A percentile compares a stretch with the other conserved stretches of the same genome.
Evolutionary conservation across 2,797 vertebrate genomes (phyloP).

Genomic region (Clarias laeviceps): DNA sequence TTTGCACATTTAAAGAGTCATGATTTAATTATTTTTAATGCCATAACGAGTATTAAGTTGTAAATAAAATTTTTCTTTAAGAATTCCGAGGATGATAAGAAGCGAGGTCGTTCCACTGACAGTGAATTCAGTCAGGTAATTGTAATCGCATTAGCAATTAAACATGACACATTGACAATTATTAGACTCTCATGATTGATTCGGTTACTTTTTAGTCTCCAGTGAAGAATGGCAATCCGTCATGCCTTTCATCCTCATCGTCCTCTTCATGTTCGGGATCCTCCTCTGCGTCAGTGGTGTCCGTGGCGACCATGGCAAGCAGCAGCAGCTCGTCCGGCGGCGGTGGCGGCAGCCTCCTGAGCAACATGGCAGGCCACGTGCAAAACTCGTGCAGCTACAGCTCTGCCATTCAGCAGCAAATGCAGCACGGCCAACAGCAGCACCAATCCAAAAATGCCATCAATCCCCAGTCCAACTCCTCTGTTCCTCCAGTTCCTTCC

Average conservation of each 20-base stretch:
- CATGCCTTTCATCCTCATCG: constrained; percentile 67
- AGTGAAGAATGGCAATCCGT: constrained; percentile 88
- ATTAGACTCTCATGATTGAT: background rate
- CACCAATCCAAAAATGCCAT: constrained; percentile 66
- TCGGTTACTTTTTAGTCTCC: constrained; percentile 75
- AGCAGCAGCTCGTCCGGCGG: constrained; percentile 55
- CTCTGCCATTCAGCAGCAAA: constrained; percentile 75
- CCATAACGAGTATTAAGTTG: too few relatives aligned
- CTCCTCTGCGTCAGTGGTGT: constrained; percentile 71
- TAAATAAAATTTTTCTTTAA: constrained; percentile 71
- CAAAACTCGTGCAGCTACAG: constrained; percentile 77
- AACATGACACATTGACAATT: background rate
- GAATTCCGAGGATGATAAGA: constrained; percentile 90
- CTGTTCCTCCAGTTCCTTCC: constrained; percentile 55
- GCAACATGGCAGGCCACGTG: constrained; percentile 65
- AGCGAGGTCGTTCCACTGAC: constrained; percentile 84
- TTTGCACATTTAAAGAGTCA: background rate
- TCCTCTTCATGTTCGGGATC: constrained; percentile 70
- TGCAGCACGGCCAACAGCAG: constrained; percentile 57
- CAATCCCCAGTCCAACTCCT: constrained; percentile 56
- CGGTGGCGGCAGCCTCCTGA: constrained; percentile 62
- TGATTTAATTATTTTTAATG: background rate
- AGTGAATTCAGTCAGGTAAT: constrained; percentile 87
- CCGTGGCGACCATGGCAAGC: constrained; percentile 65
- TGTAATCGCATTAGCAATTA: background rate